Evolutionary conservation across 2,888 invertebrate species (phyloP).

Genomic region (Encarsia formosa): DNA sequence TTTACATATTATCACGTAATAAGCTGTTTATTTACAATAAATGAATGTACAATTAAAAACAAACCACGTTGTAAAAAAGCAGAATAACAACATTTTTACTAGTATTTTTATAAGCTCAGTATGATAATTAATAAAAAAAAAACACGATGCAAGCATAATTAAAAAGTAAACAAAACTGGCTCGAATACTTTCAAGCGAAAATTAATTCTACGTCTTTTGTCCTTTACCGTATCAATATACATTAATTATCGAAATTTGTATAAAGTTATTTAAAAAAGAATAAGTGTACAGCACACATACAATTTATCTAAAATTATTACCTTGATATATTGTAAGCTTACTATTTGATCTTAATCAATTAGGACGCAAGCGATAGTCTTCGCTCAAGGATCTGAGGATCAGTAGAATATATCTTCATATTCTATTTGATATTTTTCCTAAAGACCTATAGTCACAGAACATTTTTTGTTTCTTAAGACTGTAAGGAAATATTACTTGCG

Average conservation of each 20-base stretch:
- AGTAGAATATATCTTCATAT: constrained; percentile 14
- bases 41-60: constrained; percentile 24
- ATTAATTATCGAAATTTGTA: constrained; percentile 18
- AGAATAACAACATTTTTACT: constrained; percentile 19
- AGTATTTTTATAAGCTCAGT: constrained; percentile 24
- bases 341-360: background rate
- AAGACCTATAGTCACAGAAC: constrained; percentile 7
- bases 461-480: constrained; percentile 19
- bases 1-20: constrained; percentile 20
- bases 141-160: background rate
- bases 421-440: constrained; percentile 14
- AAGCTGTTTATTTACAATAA: constrained; percentile 28
- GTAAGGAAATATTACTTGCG: constrained; percentile 25
- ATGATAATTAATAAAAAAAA: constrained; percentile 6
- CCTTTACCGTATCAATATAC: constrained; percentile 2
- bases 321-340: constrained; percentile 10
- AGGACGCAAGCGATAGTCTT: constrained; percentile 10
- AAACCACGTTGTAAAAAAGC: constrained; percentile 11
- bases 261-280: constrained; percentile 16
- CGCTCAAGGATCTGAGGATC: constrained; percentile 1
- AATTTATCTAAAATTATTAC: constrained; percentile 5
- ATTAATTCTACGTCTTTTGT: background rate
- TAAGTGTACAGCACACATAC: constrained; percentile 1
- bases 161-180: constrained; percentile 4
- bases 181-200: constrained; percentile 6